Base-by-base conservation (phyloP, 2,888 invertebrate genomes). In the Gasteruption jaculator region DNA sequence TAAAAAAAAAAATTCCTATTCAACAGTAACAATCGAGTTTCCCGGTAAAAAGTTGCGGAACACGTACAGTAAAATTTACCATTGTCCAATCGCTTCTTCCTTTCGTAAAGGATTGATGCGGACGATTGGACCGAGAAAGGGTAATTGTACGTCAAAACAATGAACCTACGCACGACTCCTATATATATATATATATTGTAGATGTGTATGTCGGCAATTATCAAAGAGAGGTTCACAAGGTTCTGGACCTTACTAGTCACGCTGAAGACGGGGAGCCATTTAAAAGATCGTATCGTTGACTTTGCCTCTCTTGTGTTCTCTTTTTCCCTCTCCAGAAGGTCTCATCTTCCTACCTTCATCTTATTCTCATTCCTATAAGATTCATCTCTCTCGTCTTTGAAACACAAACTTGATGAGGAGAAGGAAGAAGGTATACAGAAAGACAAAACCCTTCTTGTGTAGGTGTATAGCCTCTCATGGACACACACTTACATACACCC, bases 221-320 rank as follows among this genome's bases (percentile, higher is more conserved):
- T 64, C 64, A 65, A 64, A 65, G 61, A 48, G 43, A n/a, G 38
- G 41, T 43, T 42, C 37, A 46, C 41, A 40, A 40, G 43, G 44
- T 45, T 25, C 43, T 30, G 47, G 50, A 54, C 55, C 48, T 61
- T 60, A 59, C 61, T 54, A 65, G 66, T 63, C 63, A 65, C 61
- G 62, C 63, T 64, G 57, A 68, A 68, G 63, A 66, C 68, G 57
- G 68, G n/a, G 61, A 68, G 68, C 66, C 57, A 54, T 56, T 52
- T n/a, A n/a, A 43, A 53, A 66, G 68, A 68, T 67, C 55, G 53
- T 65, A 66, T 66, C 64, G 53, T 48, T n/a, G 45, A 45, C 21
- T 41, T 39, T 41, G 43, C 45, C 44, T 46, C 43, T 41, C 45
- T 30, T 38, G 27, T 29, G 32, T 41, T 35, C 36, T 37, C 31